These are phyloP conservation scores for Euglossa dilemma DNA, from an alignment of 1,140 invertebrate species.

Conservation along the genomic window DNA sequence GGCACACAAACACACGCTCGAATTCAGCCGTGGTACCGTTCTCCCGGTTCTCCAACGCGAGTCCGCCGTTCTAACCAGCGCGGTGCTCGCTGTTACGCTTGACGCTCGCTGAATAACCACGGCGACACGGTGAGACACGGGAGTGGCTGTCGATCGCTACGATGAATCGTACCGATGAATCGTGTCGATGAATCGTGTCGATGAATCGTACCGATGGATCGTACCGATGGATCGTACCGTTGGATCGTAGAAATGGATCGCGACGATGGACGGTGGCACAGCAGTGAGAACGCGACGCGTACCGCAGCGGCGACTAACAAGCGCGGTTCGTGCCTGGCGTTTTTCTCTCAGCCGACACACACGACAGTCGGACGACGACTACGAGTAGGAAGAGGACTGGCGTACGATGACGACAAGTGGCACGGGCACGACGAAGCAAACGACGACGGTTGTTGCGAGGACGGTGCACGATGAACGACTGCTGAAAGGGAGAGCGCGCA, in stretches of 20 bases:
- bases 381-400: neutral
- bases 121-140: no score
- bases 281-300: neutral
- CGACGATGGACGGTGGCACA: no score
- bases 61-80: no score
- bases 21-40: neutral
- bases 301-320: neutral
- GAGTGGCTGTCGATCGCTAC: no score
- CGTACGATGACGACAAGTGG: slow-evolving; percentile 9
- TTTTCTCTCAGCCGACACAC: neutral
- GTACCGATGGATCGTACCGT: no score
- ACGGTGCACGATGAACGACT: slow-evolving; percentile 78
- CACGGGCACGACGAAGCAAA: neutral
- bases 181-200: neutral
- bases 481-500: slow-evolving; percentile 66
- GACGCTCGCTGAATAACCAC: no score
- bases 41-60: no score
- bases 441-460: slow-evolving; percentile 63
- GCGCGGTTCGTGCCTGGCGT: neutral
- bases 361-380: neutral
- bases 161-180: neutral
- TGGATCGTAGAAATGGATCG: no score
- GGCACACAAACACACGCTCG: slow-evolving; percentile 8
- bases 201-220: neutral
- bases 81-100: neutral